Evolutionary conservation across 2,113 vertebrate genomes (phyloP).

Genomic region (Elachura formosa): DNA sequence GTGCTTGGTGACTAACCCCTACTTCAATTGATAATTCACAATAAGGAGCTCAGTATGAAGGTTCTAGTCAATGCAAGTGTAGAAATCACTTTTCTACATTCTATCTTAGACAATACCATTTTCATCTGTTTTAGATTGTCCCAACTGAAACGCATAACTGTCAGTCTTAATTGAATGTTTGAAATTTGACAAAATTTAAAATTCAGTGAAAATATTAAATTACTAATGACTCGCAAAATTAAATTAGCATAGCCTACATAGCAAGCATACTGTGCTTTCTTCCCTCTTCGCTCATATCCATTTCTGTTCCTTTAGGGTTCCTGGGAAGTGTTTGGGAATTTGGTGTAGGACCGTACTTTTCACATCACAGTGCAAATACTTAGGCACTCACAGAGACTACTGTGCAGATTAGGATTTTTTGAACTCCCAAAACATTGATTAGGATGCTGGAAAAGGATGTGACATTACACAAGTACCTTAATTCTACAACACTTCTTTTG

Average conservation of each 20-base stretch:
- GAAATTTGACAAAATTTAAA: slow-evolving; percentile 23
- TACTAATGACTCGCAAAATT: neutral
- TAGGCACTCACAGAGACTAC: neutral
- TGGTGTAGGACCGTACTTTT: neutral
- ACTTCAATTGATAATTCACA: neutral
- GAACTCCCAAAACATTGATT: neutral
- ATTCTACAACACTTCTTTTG: neutral
- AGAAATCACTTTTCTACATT: neutral
- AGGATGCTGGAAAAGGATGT: neutral
- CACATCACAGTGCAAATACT: neutral
- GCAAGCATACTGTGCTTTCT: neutral
- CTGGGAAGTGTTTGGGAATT: neutral
- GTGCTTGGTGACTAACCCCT: neutral
- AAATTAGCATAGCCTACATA: neutral
- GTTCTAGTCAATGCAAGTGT: neutral
- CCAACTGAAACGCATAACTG: neutral
- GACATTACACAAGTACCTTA: neutral
- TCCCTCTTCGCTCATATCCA: neutral
- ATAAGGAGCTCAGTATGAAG: neutral
- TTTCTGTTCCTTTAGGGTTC: neutral
- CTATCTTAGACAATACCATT: neutral
- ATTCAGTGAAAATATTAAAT: slow-evolving; percentile 8
- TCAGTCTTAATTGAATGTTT: neutral
- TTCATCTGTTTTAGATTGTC: slow-evolving; percentile 13
- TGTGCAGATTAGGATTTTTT: neutral